Base-by-base conservation (phyloP, 1,140 invertebrate genomes). In the Zaprionus gabonicus region DNA sequence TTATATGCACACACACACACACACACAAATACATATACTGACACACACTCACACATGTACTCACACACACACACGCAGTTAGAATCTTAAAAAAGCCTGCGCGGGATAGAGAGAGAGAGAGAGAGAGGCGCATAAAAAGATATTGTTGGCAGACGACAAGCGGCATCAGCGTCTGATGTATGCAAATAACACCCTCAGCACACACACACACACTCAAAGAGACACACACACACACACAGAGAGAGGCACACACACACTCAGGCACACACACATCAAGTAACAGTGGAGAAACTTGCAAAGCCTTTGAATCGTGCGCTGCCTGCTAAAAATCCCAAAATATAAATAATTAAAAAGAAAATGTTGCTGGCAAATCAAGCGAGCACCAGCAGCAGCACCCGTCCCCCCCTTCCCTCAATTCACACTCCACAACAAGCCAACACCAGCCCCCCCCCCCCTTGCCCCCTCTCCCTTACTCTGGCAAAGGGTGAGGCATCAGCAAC, bases 281-380 rank as follows among this genome's bases (percentile, higher is more conserved):
- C 15, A n/a, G 15, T 41, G 38, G 38, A 46, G n/a, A n/a, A 82
- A 76, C 51, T 82, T 73, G 75, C 65, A 77, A 83, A 72, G 69
- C 82, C 74, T 81, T 81, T 85, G 82, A 84, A 85, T 84, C 81
- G 81, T 78, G 69, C 56, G 73, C 66, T 75, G 81, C 80, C 82
- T 82, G 83, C 85, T 88, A 88, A 88, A 88, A 88, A 88, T 88
- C 85, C 85, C 85, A 77, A 88, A 88, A 88, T 90, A 88, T 88
- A 90, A 88, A 88, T 88, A 88, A 88, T 90, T 88, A 88, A 88
- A 88, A 88, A 85, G 85, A 88, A 88, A 88, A 85, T 88, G 85
- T 88, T 80, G 75, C 85, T 84, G 81, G 84, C 84, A 88, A 88
- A 88, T 88, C 84, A 87, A 87, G 84, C 75, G 85, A 88, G 77